Evolutionary conservation across 2,888 invertebrate species (phyloP), one percentile per base, ranked within the genome.

Genomic region (Clepsis dumicolana): DNA sequence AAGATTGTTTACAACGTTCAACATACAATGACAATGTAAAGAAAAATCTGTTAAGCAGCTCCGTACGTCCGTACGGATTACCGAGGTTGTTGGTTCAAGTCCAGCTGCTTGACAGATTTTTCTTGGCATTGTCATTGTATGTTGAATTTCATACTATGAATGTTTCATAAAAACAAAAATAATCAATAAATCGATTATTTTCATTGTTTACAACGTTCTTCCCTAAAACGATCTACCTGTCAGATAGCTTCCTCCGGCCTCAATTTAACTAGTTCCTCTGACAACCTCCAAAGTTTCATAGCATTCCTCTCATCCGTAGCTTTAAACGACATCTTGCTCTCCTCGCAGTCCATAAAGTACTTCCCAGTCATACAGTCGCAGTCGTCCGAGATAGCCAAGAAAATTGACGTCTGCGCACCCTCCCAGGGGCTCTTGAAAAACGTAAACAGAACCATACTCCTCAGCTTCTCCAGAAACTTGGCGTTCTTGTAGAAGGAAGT

Each of bases 401-500:
- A 95, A 38, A 98, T 94, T 0, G 95, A 95, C 0, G 98, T 98
- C 82, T 97, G 97, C 0, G 97, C 97, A 0, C 98, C 98, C 81
- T 97, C 96, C 66, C 94, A 93, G 0, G 96, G 94, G 27, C 95
- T 96, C 92, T 97, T 97, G 80, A 96, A 96, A 83, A 96, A 96
- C 1, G 94, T 94, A 75, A 96, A 96, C 1, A 96, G 87, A 0
- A 97, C 88, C 24, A 96, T 80, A 79, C 94, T 94, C 75, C 97
- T 77, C 75, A 72, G 90, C 91, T 94, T 96, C 60, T 90, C 90
- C 35, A 90, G 68, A 0, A 86, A 65, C 0, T 88, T 90, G 0
- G 81, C 79, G 76, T 95, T 96, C 64, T 96, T 94, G 94, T 97
- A 97, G 62, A 97, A 95, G 8, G 96, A 96, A 0, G 96, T 96